Conservation (phyloP, 2,113 vertebrate species). For the Calidris pugnax region DNA sequence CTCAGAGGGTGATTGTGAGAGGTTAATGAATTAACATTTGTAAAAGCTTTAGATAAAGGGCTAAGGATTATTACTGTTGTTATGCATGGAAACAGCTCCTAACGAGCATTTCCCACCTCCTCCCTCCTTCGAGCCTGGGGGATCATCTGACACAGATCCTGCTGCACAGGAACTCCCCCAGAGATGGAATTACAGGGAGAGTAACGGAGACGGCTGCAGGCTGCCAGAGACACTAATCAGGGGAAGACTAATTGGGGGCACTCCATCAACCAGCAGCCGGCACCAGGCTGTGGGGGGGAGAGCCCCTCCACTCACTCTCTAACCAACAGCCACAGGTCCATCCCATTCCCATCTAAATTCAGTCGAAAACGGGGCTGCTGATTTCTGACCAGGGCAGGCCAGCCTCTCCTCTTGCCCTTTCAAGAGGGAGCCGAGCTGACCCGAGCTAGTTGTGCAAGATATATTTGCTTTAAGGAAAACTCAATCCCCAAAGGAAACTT, state of each 20-base stretch:
- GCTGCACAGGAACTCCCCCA: constrained; percentile 30
- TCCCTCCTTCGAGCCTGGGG: not conserved
- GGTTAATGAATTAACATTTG: constrained; percentile 62
- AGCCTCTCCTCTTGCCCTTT: not conserved
- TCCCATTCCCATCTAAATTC: not conserved
- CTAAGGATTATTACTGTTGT: constrained; percentile 52
- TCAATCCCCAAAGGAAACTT: not conserved
- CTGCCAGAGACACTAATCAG: not conserved
- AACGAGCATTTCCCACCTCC: constrained; percentile 25
- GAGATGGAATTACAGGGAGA: constrained; percentile 39
- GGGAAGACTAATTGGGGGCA: not conserved
- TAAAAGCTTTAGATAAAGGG: constrained; percentile 64
- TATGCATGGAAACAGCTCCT: constrained; percentile 54
- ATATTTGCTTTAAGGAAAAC: not conserved
- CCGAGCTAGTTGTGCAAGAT: not conserved
- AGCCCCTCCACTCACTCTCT: not conserved
- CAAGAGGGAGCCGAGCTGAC: no score
- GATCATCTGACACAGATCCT: constrained; percentile 53
- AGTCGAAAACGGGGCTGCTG: not conserved
- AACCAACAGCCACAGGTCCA: not conserved
- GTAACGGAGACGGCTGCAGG: not conserved
- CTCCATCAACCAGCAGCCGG: not conserved
- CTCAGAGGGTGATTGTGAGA: constrained; percentile 24
- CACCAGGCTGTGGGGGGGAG: rapidly evolving
- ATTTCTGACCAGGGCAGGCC: not conserved